Evolutionary conservation across 37 sponge, comb jelly and placozoan species (phyloP), one percentile per base, ranked within the genome.

Genomic region (Axinella damicornis): DNA sequence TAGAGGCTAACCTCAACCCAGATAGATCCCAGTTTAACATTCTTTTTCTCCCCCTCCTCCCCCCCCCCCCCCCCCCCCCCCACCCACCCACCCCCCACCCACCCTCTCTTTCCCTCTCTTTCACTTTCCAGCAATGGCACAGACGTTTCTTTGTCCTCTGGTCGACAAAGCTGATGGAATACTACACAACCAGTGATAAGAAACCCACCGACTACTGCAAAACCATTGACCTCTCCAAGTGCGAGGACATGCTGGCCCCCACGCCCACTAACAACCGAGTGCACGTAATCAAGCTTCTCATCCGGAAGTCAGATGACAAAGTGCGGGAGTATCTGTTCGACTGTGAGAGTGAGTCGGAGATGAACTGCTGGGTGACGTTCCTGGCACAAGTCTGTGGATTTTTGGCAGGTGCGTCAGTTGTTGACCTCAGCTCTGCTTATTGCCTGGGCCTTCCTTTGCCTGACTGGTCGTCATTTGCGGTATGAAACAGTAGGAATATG

Each of bases 81-180:
- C 60, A 31, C 37, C 28, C 39, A 34, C 39, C 16, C 62, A 31
- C 27, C 28, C 27, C 31, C 34, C 62, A 57, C 57, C 25, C n/a
- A n/a, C n/a, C n/a, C n/a, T n/a, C n/a, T n/a, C 59, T 24, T 75
- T 22, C n/a, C n/a, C n/a, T n/a, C n/a, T n/a, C n/a, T n/a, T n/a
- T n/a, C 69, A n/a, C n/a, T n/a, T n/a, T 57, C 57, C 76, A 69
- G 73, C 80, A 72, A 67, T 72, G 92, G 88, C 76, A 92, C 33
- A 64, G 57, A 27, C 67, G 88, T 12, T 92, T 80, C 69, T 92
- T 87, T 72, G 84, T 92, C 53, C 76, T 92, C 59, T 82, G 88
- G 80, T 64, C 76, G 0, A 34, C 69, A 2, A 62, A 69, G 25
- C 32, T 80, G 19, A 68, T 92, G 67, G 92, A 92, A 41, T 87